Conservation (phyloP, 2,113 vertebrate genomes). For the Myanophis thanlyinensis region DNA sequence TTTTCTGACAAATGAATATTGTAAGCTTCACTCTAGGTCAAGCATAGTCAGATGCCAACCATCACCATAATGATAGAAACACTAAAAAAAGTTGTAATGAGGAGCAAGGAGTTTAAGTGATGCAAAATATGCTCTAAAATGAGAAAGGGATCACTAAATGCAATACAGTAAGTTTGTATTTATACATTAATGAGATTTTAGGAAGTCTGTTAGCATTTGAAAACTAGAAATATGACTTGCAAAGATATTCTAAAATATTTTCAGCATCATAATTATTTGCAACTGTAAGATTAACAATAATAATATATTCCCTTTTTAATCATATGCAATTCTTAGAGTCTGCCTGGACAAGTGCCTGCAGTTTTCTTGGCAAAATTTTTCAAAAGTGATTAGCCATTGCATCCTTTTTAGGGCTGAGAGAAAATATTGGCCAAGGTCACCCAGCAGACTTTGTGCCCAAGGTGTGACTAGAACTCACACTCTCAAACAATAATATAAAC, state of each 20-base stretch:
- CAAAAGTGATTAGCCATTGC: not conserved
- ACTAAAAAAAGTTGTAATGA: not conserved
- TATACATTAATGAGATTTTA: not conserved
- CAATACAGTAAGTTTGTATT: not conserved
- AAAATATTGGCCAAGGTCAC: not conserved
- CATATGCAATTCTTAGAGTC: not conserved
- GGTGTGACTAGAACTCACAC: not conserved
- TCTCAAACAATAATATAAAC: slow-evolving; percentile 7
- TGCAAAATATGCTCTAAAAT: not conserved
- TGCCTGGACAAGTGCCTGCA: not conserved
- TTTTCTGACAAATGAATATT: not conserved
- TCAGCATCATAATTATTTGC: not conserved
- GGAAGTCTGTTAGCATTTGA: not conserved
- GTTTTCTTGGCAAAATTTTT: not conserved
- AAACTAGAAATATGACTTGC: not conserved
- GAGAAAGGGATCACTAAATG: not conserved
- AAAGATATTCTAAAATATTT: not conserved
- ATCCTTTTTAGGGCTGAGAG: not conserved
- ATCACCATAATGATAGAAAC: not conserved
- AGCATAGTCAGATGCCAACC: not conserved
- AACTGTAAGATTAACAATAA: not conserved
- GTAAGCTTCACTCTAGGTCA: not conserved
- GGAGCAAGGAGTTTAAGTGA: not conserved
- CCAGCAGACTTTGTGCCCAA: not conserved
- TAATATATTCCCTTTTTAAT: not conserved